Base-by-base conservation (phyloP, 2,888 invertebrate genomes). In the Troilus luridus region DNA sequence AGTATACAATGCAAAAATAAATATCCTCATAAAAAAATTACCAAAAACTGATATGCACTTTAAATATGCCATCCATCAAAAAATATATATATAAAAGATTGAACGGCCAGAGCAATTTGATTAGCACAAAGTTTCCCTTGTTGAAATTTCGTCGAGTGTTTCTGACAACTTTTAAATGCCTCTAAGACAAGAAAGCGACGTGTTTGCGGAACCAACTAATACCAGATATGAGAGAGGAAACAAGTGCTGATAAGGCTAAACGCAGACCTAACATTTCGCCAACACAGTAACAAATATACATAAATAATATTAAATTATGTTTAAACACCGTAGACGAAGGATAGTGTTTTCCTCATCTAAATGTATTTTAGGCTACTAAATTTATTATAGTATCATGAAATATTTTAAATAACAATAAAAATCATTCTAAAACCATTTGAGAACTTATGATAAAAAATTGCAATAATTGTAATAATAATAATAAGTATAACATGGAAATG, bases 191-290 rank as follows among this genome's bases (percentile, higher is more conserved):
- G 67, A 24, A 67, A 67, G 24, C 67, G 41, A 6, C 41, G 72
- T 77, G 72, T 77, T 77, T 77, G 72, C 72, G 72, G 72, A 77
- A 77, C 72, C 72, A 41, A 77, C 27, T 77, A 77, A 77, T 77
- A 17, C 7, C 7, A 77, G 72, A 77, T 77, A 41, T 41, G 41
- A 41, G 64, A 64, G 0, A 67, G 67, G 67, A 67, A 67, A 67
- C 41, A 27, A 17, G 41, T 17, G 19, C 72, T 77, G 72, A 77
- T 77, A 67, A 67, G 24, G 2, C 0, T 67, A 12, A 24, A 24
- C 41, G 41, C 41, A 27, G 19, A 41, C 19, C 7, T 41, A 41
- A 77, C 6, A 41, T 6, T 67, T 67, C 24, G 41, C 41, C 72
- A 19, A 77, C 72, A 19, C 17, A 41, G 17, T 41, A 77, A 77